A percentile compares a stretch with the other conserved stretches of the same genome.
These are phyloP conservation scores for Trisateles emortualis DNA, from an alignment of 2,888 invertebrate species.

Conservation along the genomic window DNA sequence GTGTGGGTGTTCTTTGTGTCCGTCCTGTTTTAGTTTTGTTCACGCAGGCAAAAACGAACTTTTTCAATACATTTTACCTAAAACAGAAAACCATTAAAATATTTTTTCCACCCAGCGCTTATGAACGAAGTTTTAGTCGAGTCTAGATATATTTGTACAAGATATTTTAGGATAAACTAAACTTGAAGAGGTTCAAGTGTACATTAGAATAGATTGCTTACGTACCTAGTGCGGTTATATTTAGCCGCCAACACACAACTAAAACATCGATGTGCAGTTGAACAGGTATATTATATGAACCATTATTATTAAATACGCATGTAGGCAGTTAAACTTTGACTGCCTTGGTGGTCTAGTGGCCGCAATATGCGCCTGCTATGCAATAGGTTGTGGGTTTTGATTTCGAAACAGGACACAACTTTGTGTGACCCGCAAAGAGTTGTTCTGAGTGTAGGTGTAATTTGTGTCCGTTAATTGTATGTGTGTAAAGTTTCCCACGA, in stretches of 20 bases:
- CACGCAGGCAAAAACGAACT: too few species aligned
- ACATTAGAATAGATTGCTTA: slow-evolving; percentile 15
- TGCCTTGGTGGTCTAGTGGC: neutral
- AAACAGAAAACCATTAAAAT: slow-evolving; percentile 14
- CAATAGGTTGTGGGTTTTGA: too few species aligned
- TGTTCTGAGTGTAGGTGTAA: too few species aligned
- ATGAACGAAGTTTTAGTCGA: neutral
- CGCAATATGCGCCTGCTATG: too few species aligned
- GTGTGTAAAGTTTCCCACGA: too few species aligned
- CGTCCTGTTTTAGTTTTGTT: too few species aligned
- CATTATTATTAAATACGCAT: neutral
- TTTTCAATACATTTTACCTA: too few species aligned
- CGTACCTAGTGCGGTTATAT: slow-evolving; percentile 10
- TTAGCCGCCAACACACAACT: slow-evolving; percentile 6
- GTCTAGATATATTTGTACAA: slow-evolving; percentile 1
- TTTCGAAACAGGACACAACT: too few species aligned
- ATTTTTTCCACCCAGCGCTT: neutral
- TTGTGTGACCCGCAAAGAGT: too few species aligned
- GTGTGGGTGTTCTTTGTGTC: too few species aligned
- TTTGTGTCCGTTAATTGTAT: too few species aligned
- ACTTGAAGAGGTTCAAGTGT: slow-evolving; percentile 17
- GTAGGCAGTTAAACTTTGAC: neutral
- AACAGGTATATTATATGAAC: neutral
- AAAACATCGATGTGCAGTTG: slow-evolving; percentile 4
- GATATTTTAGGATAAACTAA: slow-evolving; percentile 5